phyloP scores from a whole-genome alignment of 2,113 vertebrate genomes.

The Anseranas semipalmata region DNA sequence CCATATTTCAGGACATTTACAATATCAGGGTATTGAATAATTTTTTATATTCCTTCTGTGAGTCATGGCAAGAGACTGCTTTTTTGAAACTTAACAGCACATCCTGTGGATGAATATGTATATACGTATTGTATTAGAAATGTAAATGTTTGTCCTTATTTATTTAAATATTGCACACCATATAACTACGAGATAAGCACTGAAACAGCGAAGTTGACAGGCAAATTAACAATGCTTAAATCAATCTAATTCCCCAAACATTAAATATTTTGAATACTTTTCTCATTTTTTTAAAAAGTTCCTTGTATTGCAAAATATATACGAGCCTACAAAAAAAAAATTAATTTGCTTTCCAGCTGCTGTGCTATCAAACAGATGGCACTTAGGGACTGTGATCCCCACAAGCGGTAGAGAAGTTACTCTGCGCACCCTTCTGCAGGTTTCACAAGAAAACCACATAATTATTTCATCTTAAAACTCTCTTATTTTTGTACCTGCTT shows the following conservation, averaged over 20 bases:
- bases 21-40: not conserved
- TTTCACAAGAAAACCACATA: not conserved
- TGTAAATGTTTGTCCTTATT: not conserved
- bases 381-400: not conserved
- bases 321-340: not conserved
- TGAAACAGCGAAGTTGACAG: not conserved
- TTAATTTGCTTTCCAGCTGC: not conserved
- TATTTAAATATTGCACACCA: not conserved
- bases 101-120: not conserved
- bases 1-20: not conserved
- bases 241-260: not conserved
- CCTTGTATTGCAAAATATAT: not conserved
- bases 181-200: not conserved
- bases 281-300: not conserved
- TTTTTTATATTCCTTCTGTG: slow-evolving; percentile 25
- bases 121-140: not conserved
- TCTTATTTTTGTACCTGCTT: not conserved
- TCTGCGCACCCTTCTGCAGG: not conserved
- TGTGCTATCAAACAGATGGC: not conserved
- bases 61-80: not conserved
- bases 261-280: not conserved
- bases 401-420: not conserved
- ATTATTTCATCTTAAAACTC: not conserved
- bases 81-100: not conserved
- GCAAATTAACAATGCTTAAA: not conserved